phyloP scores from a whole-genome alignment of 2,113 vertebrate species.

The Oxyruncus cristatus region DNA sequence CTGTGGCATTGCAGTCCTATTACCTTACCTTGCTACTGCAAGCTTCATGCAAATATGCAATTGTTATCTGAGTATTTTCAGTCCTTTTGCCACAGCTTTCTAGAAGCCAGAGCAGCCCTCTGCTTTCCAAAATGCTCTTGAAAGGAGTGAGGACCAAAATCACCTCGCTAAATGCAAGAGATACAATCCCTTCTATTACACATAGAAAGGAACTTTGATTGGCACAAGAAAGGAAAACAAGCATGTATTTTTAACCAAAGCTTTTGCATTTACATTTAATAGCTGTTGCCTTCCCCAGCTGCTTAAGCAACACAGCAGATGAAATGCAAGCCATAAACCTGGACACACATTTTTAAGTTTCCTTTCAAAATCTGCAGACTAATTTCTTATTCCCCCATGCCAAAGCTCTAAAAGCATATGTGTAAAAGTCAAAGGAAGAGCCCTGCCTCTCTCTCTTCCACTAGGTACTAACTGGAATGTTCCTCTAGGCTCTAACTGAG shows the following conservation, averaged over 20 bases:
- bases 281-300: not conserved
- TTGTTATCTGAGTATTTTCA: not conserved
- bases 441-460: not conserved
- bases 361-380: not conserved
- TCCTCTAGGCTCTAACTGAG: not conserved
- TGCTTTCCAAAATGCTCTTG: not conserved
- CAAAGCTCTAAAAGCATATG: not conserved
- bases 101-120: not conserved
- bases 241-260: not conserved
- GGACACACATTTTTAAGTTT: not conserved
- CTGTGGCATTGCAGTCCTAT: accelerated
- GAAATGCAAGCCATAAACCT: not conserved
- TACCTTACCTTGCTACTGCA: not conserved
- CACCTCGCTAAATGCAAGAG: not conserved
- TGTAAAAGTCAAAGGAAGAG: not conserved
- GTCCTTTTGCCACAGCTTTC: not conserved
- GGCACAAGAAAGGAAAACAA: not conserved
- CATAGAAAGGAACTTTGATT: not conserved
- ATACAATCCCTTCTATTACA: not conserved
- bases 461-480: not conserved
- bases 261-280: not conserved
- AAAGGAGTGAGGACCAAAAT: not conserved
- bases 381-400: not conserved
- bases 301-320: not conserved
- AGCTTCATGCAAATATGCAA: not conserved